Evolutionary conservation across 2,113 vertebrate species (phyloP).

Genomic region (Bubo blakistoni): DNA sequence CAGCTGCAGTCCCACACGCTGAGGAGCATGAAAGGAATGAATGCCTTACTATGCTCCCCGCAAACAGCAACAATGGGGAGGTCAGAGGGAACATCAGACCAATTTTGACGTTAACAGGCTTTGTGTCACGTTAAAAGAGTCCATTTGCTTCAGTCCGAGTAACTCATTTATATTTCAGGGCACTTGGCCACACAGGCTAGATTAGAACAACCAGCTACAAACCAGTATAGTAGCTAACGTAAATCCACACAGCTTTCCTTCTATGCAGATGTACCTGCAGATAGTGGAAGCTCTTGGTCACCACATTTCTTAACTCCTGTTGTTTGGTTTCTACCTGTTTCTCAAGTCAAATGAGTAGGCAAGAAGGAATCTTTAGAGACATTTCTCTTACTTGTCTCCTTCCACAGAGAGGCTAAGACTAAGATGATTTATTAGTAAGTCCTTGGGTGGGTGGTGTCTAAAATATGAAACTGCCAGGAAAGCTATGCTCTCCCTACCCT

Average conservation of each 20-base stretch:
- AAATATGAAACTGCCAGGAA: background rate
- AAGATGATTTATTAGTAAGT: background rate
- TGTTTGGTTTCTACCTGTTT: background rate
- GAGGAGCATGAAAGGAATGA: background rate
- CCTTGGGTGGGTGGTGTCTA: background rate
- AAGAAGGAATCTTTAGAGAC: background rate
- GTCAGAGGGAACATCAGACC: constrained; percentile 22
- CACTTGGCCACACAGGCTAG: background rate
- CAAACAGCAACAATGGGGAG: background rate
- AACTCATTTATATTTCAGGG: constrained; percentile 7
- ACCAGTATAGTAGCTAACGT: background rate
- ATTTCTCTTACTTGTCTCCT: background rate
- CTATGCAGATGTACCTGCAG: background rate
- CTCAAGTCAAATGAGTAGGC: background rate
- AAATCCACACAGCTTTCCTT: background rate
- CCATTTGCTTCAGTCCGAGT: background rate
- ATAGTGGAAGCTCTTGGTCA: background rate
- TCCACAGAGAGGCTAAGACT: background rate
- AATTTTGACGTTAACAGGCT: constrained; percentile 43
- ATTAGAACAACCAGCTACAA: background rate
- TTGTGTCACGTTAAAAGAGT: background rate
- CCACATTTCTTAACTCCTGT: background rate
- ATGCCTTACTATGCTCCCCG: constrained; percentile 32
- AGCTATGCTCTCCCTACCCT: background rate
- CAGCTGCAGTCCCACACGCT: constrained; percentile 35